phyloP scores from a whole-genome alignment of 2,113 vertebrate species.

The Phoxinus phoxinus region DNA sequence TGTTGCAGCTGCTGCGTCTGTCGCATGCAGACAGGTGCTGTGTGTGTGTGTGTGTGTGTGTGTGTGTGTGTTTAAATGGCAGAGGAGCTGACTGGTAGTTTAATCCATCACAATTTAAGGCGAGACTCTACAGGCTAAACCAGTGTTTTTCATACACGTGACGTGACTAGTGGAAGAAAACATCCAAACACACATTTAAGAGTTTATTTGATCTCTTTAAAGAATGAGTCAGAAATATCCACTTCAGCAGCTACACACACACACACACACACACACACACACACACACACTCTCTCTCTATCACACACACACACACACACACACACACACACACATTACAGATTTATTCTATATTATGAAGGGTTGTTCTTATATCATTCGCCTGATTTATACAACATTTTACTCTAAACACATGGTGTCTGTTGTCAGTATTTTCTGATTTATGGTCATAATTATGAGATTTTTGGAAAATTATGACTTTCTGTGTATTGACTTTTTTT shows the following conservation, averaged over 20 bases:
- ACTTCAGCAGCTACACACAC: background rate
- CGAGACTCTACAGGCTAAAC: background rate
- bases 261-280: no score
- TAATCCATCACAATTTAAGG: background rate
- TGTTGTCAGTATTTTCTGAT: no score
- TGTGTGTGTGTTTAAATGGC: slow-evolving; percentile 47
- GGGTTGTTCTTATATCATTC: no score
- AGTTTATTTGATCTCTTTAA: background rate
- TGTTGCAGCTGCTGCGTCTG: slow-evolving; percentile 67
- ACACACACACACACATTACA: background rate
- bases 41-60: slow-evolving; percentile 41
- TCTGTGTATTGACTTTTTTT: no score
- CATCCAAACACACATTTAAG: background rate
- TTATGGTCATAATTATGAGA: no score
- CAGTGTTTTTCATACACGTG: background rate
- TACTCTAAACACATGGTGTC: no score
- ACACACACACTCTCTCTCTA: no score
- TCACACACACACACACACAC: background rate
- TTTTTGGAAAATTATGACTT: no score
- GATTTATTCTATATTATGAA: background rate
- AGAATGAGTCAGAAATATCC: no score
- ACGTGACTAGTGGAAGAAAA: background rate
- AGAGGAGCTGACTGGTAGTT: slow-evolving; percentile 22
- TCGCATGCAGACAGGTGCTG: slow-evolving; percentile 71
- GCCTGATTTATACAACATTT: no score